Base-by-base conservation (phyloP, 2,888 invertebrate genomes). In the Hirtodrosophila confusa region DNA sequence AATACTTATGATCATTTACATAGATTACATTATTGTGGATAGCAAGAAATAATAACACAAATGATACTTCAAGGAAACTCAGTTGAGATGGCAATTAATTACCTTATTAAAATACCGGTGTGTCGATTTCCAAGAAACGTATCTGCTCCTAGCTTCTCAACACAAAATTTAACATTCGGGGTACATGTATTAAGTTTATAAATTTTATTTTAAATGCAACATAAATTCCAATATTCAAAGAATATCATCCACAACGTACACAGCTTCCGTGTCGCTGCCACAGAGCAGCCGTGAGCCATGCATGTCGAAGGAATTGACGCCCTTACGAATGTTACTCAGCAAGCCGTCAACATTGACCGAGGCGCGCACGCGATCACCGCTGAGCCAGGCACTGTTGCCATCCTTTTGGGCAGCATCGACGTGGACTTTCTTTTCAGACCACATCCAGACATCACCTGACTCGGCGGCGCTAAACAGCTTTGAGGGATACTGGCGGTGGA, bases 361-460 rank as follows among this genome's bases (percentile, higher is more conserved):
- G 65, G 93, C 93, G 80, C 95, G 95, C 23, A 95, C 93, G 45
- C 95, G 93, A 72, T 96, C 94, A 10, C 93, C 93, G 3, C 94
- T 94, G 79, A 96, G 91, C 95, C 95, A 96, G 0, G 94, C 93
- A 71, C 93, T 93, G 3, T 89, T 79, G 9, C 85, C 85, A 29
- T 88, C 85, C 31, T 65, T 63, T 3, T 78, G 60, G 7, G 47
- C 67, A 0, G 75, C 36, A 37, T 90, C 88, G 27, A 77, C 71
- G 31, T 93, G 91, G 0, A 90, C 88, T 68, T 94, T 94, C 85
- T 94, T 94, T 85, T 95, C 94, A 69, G 96, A 95, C 98, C 98
- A 98, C 88, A 97, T 96, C 96, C 97, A 97, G 3, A 98, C 91
- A 89, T 97, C 96, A 0, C 98, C 98, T 45, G 95, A 94, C 50